These are phyloP conservation scores for Mesorhabditis sp. DNA, from an alignment of 2,888 invertebrate species.

Conservation along the genomic window DNA sequence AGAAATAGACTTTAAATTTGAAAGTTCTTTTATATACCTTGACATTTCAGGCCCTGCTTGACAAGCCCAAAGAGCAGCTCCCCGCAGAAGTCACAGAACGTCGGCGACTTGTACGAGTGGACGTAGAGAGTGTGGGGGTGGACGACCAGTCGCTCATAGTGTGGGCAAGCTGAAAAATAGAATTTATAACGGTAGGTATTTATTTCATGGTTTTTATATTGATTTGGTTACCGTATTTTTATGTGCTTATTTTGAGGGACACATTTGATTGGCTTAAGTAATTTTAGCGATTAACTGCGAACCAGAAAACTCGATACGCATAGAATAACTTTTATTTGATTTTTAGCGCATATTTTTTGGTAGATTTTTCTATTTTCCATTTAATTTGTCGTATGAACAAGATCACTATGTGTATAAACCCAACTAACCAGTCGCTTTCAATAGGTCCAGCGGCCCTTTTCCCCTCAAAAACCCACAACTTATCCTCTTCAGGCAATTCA, in stretches of 20 bases:
- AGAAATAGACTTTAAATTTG: constrained; percentile 37
- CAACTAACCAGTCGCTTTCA: no score
- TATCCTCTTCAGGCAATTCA: no score
- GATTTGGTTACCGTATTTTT: not conserved
- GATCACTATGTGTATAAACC: no score
- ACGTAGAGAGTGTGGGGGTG: constrained; percentile 89
- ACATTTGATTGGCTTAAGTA: no score
- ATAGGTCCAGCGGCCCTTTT: no score
- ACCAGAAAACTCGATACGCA: no score
- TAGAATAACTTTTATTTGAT: no score
- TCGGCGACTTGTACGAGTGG: constrained; percentile 96
- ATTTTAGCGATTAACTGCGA: no score
- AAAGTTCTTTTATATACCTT: constrained; percentile 69
- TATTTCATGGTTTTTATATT: not conserved
- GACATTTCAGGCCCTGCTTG: constrained; percentile 95
- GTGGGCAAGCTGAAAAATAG: constrained; percentile 61
- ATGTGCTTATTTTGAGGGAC: not conserved
- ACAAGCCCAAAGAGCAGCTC: constrained; percentile 98
- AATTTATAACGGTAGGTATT: not conserved
- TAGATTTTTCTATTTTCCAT: no score
- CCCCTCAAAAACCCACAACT: no score
- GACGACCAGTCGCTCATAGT: constrained; percentile 61
- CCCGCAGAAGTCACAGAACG: constrained; percentile 99
- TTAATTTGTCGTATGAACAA: no score
- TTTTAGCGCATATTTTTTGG: no score